These are phyloP conservation scores for Augiades crinisus DNA, from an alignment of 2,888 invertebrate species.

Conservation along the genomic window DNA sequence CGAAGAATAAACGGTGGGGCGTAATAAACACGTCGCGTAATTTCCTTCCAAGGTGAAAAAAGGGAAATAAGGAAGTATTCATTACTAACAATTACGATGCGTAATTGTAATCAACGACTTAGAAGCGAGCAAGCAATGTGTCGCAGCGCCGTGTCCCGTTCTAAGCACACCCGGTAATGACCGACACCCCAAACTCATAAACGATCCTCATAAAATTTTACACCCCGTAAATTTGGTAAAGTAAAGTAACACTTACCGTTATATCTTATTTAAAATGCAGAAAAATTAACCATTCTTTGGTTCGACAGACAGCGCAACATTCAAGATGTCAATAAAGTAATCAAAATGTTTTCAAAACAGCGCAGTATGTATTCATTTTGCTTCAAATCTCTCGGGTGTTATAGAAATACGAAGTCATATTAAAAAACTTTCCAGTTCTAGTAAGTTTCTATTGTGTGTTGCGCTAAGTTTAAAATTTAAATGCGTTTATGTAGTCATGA, in stretches of 20 bases:
- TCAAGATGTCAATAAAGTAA: too few relatives aligned
- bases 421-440: conserved; percentile 6
- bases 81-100: conserved; percentile 49
- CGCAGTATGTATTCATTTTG: conserved; percentile 9
- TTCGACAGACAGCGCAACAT: too few relatives aligned
- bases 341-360: background rate
- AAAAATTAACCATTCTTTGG: too few relatives aligned
- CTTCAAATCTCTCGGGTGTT: conserved; percentile 7
- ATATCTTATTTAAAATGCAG: conserved; percentile 38
- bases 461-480: conserved; percentile 22
- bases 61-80: conserved; percentile 15
- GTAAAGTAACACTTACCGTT: conserved; percentile 53
- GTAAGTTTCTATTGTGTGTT: conserved; percentile 17
- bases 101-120: conserved; percentile 64
- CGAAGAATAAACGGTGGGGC: conserved; percentile 12
- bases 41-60: conserved; percentile 13
- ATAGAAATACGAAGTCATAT: conserved; percentile 15
- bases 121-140: conserved; percentile 43
- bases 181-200: conserved; percentile 49
- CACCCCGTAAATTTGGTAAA: conserved; percentile 65
- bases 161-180: conserved; percentile 47
- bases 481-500: conserved; percentile 18
- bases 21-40: background rate
- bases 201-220: conserved; percentile 68
- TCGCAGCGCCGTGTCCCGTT: conserved; percentile 23